Base-by-base conservation (phyloP, 2,888 invertebrate genomes). In the Pseudolycoriella hygida region DNA sequence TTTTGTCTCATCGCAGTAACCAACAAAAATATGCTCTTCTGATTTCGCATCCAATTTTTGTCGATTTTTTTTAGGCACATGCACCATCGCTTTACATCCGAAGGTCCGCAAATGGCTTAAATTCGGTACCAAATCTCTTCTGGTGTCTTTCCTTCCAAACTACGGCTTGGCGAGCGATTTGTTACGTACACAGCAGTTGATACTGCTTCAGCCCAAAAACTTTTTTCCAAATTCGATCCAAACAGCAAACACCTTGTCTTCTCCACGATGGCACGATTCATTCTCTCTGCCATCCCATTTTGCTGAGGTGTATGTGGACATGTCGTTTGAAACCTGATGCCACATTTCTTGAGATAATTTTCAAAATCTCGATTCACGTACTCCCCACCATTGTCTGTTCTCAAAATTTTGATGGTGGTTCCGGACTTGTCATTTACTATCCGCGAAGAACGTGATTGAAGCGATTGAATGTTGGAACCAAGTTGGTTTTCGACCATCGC, bases 61-160 rank as follows among this genome's bases (percentile, higher is more conserved):
- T 38, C 56, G 45, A 40, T 52, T 55, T 46, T 59, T 50, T 46
- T 60, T 56, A 1, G 60, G 58, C 32, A 60, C 47, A 42, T 59
- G 57, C 5, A 54, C 54, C 52, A 55, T 55, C 11, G 55, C 56
- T 44, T 53, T 40, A 14, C 53, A 52, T 8, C 64, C 64, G 56
- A 67, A 66, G 19, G 56, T 52, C 32, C 52, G 51, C 15, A 64
- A 44, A 15, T 57, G 51, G 32, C 47, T 47, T 1, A 66, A 25
- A 47, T 59, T 50, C 15, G 56, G 57, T 47, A 37, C 52, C 61
- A 63, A 5, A 54, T n/a, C 48, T 63, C 60, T 45, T 54, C 53
- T 1, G 62, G 58, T 2, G 58, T 58, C 48, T 50, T 50, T 11
- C 44, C 8, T 2, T 49, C 40, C 8, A 42, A 18, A n/a, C 41